phyloP scores from a whole-genome alignment of 2,797 vertebrate genomes.

The Propithecus deckenii region DNA sequence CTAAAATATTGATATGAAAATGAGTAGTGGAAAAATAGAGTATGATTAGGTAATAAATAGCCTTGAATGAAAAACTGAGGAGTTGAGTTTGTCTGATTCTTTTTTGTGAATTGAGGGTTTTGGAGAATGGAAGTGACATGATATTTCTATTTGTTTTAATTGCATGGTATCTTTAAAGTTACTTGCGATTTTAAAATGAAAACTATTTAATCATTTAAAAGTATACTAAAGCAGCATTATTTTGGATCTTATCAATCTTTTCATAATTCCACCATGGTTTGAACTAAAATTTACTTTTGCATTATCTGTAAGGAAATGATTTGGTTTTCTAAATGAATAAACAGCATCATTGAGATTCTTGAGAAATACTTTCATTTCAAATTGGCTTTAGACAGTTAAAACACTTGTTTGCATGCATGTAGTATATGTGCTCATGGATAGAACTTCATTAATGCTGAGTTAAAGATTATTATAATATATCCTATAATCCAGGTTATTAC shows the following conservation, averaged over 20 bases:
- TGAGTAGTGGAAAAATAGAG: not conserved
- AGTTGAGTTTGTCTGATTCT: not conserved
- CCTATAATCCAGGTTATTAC: not conserved
- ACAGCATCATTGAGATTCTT: not conserved
- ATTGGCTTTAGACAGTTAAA: not conserved
- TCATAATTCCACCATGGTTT: not conserved
- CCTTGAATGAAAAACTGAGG: not conserved
- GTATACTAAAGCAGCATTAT: not conserved
- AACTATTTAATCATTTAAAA: not conserved
- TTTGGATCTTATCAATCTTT: not conserved
- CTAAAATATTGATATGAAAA: not conserved
- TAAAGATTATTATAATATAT: not conserved
- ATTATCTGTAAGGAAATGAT: not conserved
- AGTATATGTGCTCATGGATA: not conserved
- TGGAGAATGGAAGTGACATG: not conserved
- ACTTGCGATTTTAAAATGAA: not conserved
- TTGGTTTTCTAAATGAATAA: slow-evolving; percentile 23
- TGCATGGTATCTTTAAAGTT: not conserved
- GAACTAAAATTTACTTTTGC: not conserved
- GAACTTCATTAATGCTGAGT: not conserved
- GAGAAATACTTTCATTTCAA: not conserved
- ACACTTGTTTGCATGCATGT: not conserved
- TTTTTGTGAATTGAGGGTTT: not conserved
- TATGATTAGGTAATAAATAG: not conserved
- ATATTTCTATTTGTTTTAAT: not conserved